Evolutionary conservation across 2,797 vertebrate species (phyloP).

Genomic region (Columba guinea): DNA sequence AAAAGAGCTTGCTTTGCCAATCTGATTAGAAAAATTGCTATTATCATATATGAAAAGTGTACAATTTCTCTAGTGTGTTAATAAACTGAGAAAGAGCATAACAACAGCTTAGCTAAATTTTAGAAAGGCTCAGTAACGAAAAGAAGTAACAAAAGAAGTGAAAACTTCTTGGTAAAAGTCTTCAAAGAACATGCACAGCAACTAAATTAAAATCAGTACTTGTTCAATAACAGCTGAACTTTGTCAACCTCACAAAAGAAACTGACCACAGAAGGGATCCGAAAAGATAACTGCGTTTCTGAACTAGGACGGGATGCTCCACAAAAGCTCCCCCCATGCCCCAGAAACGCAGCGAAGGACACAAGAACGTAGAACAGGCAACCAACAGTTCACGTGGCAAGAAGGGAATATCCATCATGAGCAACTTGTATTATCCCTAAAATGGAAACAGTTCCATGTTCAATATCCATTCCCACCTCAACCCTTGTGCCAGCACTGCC

Average conservation of each 20-base stretch:
- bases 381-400: neutral
- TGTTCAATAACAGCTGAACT: neutral
- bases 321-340: neutral
- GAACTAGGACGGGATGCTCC: neutral
- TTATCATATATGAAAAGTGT: neutral
- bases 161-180: neutral
- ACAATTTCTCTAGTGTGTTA: neutral
- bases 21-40: neutral
- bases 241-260: neutral
- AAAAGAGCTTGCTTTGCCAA: neutral
- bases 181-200: neutral
- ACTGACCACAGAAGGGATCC: neutral
- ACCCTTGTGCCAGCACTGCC: neutral
- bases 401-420: neutral
- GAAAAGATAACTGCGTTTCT: neutral
- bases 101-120: neutral
- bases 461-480: neutral
- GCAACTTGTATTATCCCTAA: neutral
- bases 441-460: neutral
- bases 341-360: rapidly evolving
- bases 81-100: neutral
- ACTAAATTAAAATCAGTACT: neutral
- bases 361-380: rapidly evolving
- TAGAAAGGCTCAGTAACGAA: neutral
- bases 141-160: neutral